Base-by-base conservation (phyloP, 2,797 vertebrate species). In the Threskiornis aethiopicus region DNA sequence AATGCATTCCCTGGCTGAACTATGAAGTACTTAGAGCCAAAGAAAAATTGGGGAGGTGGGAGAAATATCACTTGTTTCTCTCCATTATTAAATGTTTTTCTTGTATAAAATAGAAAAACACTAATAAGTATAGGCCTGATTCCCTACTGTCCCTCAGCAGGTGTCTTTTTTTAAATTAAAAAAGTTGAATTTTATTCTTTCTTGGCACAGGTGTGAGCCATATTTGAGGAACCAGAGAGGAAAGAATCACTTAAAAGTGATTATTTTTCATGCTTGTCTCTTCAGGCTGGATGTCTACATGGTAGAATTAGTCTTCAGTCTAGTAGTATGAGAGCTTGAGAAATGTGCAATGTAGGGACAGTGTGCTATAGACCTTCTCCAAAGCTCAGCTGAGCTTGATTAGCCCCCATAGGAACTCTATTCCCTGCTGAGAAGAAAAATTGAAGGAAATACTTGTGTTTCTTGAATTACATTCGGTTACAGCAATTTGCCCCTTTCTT, bases 391-490 rank as follows among this genome's bases (percentile, higher is more conserved):
- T 96, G 94, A 95, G 64, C 70, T 85, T 96, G 81, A 91, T 96
- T 93, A 94, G 8, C 25, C n/a, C 42, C 84, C 41, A 54, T 47
- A 83, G 78, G 75, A 86, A 49, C 10, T 13, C 25, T 69, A 39
- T 65, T 96, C 90, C 94, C 84, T 42, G 71, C 70, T 84, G 94
- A 97, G 95, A 46, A 80, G 81, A 92, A 88, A 90, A 93, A 96
- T 61, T 92, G 64, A 96, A 94, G 76, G 76, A 96, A 96, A 96
- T 87, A 12, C 65, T 92, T 95, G 84, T 93, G 70, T 95, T 93
- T 94, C 55, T 95, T 96, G 59, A 95, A 90, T 91, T 96, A 65
- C 65, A 94, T 90, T 88, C 54, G 42, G 44, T 94, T 96, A 77
- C 61, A 83, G 76, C 19, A 95, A 84, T 92, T 95, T 96, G 25